phyloP scores from a whole-genome alignment of 2,888 invertebrate species.

The Pristionchus maxplancki region DNA sequence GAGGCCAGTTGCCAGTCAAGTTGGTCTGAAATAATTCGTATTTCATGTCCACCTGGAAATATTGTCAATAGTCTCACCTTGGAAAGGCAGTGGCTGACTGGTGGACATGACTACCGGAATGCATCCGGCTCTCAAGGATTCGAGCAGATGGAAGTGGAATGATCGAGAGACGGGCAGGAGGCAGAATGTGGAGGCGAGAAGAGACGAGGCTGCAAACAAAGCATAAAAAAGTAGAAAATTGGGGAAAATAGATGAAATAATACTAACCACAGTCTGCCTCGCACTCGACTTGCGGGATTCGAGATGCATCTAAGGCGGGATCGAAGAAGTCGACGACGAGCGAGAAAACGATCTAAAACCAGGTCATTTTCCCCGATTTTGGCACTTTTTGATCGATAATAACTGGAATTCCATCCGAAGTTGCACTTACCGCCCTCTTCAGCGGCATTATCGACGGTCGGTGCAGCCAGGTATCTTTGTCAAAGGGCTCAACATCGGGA shows the following conservation, averaged over 20 bases:
- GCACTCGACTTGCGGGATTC: neutral
- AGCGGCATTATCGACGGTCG: neutral
- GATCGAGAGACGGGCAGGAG: neutral
- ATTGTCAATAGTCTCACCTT: neutral
- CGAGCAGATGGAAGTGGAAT: neutral
- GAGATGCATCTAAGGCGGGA: neutral
- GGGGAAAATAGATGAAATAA: neutral
- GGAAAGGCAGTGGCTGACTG: neutral
- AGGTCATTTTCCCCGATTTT: neutral
- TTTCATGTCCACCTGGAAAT: neutral
- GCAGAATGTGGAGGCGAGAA: neutral
- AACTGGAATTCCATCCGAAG: no score
- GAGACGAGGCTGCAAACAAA: neutral
- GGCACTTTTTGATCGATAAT: neutral
- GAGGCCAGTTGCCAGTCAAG: conserved; percentile 26
- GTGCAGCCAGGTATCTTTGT: neutral
- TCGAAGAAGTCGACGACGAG: neutral
- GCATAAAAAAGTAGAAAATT: neutral
- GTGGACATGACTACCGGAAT: neutral
- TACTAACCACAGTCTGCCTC: neutral
- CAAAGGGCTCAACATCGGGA: neutral
- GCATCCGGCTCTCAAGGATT: neutral
- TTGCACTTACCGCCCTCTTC: neutral
- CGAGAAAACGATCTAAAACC: neutral
- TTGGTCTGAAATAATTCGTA: neutral